These are phyloP conservation scores for Poeciliopsis prolifica DNA, from an alignment of 2,113 vertebrate genomes.

Conservation along the genomic window DNA sequence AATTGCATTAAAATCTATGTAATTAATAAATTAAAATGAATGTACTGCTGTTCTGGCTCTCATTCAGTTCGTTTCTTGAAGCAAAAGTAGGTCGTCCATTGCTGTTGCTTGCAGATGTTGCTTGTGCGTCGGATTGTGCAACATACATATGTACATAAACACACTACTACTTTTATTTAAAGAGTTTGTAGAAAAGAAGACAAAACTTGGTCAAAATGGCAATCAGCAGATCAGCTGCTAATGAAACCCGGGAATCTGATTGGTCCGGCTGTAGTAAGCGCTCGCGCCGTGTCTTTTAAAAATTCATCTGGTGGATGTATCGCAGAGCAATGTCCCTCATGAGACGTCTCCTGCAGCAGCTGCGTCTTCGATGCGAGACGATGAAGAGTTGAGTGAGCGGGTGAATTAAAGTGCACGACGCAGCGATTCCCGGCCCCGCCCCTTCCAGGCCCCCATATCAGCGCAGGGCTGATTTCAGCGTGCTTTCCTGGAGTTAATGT, in stretches of 20 bases:
- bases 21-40: too few species aligned
- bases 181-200: too few species aligned
- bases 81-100: too few species aligned
- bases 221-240: too few species aligned
- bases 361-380: slow-evolving; percentile 50
- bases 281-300: neutral
- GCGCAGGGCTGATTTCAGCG: slow-evolving; percentile 60
- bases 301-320: slow-evolving; percentile 32
- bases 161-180: too few species aligned
- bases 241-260: neutral
- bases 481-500: slow-evolving; percentile 73
- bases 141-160: too few species aligned
- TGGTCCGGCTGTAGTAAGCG: neutral
- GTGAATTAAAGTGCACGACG: slow-evolving; percentile 58
- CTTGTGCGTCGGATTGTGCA: too few species aligned
- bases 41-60: too few species aligned
- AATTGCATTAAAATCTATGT: too few species aligned
- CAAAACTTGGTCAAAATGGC: too few species aligned
- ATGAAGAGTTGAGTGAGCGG: slow-evolving; percentile 41
- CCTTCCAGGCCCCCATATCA: neutral
- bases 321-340: slow-evolving; percentile 26
- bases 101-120: too few species aligned
- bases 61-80: too few species aligned
- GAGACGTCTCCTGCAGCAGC: slow-evolving; percentile 56
- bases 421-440: slow-evolving; percentile 52